These are phyloP conservation scores for Venustoraphidia nigricollis DNA, from an alignment of 2,888 invertebrate species.

Conservation along the genomic window DNA sequence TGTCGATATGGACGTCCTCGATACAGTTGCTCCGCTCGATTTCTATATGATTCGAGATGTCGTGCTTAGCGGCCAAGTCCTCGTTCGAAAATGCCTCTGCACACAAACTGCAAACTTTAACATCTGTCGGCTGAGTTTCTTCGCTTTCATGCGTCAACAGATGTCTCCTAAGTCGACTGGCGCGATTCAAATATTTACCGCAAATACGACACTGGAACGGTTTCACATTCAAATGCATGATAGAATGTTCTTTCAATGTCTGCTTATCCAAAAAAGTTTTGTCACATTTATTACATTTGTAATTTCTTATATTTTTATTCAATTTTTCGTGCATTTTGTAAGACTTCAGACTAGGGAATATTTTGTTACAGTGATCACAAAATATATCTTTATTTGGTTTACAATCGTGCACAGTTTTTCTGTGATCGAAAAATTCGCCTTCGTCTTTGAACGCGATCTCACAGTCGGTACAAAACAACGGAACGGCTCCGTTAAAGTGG, in stretches of 20 bases:
- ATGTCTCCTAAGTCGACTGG: slow-evolving; percentile 35
- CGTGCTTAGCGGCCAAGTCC: slow-evolving; percentile 16
- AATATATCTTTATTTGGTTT: slow-evolving; percentile 2
- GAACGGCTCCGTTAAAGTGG: slow-evolving; percentile 7
- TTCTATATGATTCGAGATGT: slow-evolving; percentile 16
- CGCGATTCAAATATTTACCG: slow-evolving; percentile 33
- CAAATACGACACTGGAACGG: slow-evolving; percentile 41
- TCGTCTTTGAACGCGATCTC: slow-evolving; percentile 4
- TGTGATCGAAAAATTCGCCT: slow-evolving; percentile 8
- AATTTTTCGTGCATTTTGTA: slow-evolving; percentile 6
- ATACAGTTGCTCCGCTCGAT: slow-evolving; percentile 21
- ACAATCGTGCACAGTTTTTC: slow-evolving; percentile 6
- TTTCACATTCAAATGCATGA: slow-evolving; percentile 34
- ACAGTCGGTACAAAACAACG: slow-evolving; percentile 5
- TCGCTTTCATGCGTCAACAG: slow-evolving; percentile 34
- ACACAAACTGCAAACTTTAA: slow-evolving; percentile 28
- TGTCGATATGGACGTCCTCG: slow-evolving; percentile 30
- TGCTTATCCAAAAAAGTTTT: slow-evolving; percentile 36
- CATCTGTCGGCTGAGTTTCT: slow-evolving; percentile 18
- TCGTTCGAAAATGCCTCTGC: slow-evolving; percentile 26
- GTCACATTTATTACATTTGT: slow-evolving; percentile 33
- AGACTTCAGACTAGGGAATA: not conserved
- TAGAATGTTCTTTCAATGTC: slow-evolving; percentile 35
- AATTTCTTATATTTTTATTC: slow-evolving; percentile 19
- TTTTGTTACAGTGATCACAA: slow-evolving; percentile 6